Evolutionary conservation across 1,140 invertebrate genomes (phyloP).

Genomic region (Ctenoplectra terminalis): DNA sequence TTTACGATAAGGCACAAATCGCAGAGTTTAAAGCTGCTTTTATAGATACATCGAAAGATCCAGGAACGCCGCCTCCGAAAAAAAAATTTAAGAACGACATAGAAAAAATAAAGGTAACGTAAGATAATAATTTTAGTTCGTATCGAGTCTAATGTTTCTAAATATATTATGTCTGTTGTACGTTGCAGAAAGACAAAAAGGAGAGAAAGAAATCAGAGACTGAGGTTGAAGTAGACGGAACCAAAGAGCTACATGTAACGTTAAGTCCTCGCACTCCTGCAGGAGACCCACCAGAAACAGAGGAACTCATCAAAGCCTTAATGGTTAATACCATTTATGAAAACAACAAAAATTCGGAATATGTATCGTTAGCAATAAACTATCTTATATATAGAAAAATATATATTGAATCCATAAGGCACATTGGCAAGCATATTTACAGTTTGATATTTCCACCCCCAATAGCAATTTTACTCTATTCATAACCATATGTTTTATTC

Average conservation of each 20-base stretch:
- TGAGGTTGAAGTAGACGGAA: constrained; percentile 87
- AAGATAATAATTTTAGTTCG: not conserved
- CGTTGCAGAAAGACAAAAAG: constrained; percentile 78
- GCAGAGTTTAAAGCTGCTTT: constrained; percentile 88
- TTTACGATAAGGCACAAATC: constrained; percentile 92
- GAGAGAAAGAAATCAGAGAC: constrained; percentile 83
- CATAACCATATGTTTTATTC: constrained; percentile 33
- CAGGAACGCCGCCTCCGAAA: constrained; percentile 79
- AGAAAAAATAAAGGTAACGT: constrained; percentile 74
- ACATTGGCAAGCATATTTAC: constrained; percentile 51
- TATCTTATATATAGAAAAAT: constrained; percentile 69
- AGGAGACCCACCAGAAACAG: constrained; percentile 94
- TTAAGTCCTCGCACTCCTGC: constrained; percentile 90
- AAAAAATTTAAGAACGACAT: constrained; percentile 81
- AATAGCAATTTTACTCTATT: constrained; percentile 34
- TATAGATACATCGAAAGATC: constrained; percentile 74
- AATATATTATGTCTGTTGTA: not conserved
- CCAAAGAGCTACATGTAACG: constrained; percentile 88
- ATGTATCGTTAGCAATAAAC: constrained; percentile 78
- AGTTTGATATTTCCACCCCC: constrained; percentile 55
- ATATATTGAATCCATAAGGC: constrained; percentile 69
- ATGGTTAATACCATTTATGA: constrained; percentile 82
- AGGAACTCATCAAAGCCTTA: constrained; percentile 92
- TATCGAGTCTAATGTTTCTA: not conserved
- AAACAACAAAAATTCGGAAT: constrained; percentile 62